Evolutionary conservation across 2,113 vertebrate genomes (phyloP), one percentile per base, ranked within the genome.

Genomic region (Melanostigma gelatinosum): DNA sequence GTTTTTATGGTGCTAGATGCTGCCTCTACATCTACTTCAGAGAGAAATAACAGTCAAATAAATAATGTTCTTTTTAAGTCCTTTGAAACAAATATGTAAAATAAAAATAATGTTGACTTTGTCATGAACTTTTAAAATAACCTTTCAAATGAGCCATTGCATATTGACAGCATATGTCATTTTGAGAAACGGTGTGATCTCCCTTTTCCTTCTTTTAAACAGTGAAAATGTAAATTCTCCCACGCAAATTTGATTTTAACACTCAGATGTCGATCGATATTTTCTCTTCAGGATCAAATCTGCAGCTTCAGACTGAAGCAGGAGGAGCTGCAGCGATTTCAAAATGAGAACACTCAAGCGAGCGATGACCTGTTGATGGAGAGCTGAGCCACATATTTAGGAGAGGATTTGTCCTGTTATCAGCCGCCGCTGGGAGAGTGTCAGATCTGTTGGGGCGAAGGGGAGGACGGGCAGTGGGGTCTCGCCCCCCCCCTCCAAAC

Each of bases 351-450:
- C 16, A 15, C 22, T 58, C 40, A 15, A 29, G n/a, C 4, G 22
- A 75, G 20, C 7, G 66, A 65, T 62, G 55, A 12, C 16, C 32
- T 67, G 69, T 32, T 66, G 84, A 81, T 71, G 57, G 42, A 78
- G 42, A 68, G 48, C 29, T 60, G 68, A 69, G 48, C 54, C 69
- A 89, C 87, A 87, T 83, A 60, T 88, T 90, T 87, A 85, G 36
- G 36, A 62, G 80, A 76, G 77, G 79, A 91, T 85, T 88, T 79
- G 67, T 68, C 71, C 50, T 63, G 60, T 85, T 80, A 84, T 90
- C 84, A 70, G 55, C 68, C 13, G n/a, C 83, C 50, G 65, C 72
- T 36, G 58, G 38, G 44, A 55, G 77, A 44, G 44, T 69, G 65
- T 87, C 24, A 71, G 75, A 60, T 76, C 58, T 24, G 13, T n/a